Base-by-base conservation (phyloP, 37 sponge, comb jelly and placozoan species). In the Chondrilla cf. caribensis region DNA sequence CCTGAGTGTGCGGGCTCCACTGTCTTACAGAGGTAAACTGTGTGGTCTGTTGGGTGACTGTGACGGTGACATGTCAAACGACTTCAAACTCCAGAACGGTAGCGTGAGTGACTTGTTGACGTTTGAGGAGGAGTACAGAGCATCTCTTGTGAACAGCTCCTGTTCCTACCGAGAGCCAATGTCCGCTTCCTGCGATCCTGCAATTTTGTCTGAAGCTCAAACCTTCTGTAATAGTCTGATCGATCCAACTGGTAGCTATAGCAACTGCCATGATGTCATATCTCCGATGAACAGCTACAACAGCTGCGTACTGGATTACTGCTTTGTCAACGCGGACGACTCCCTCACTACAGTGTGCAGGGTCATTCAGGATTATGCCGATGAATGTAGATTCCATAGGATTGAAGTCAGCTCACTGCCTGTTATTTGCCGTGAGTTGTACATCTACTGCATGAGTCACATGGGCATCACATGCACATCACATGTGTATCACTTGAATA, bases 21-120 rank as follows among this genome's bases (percentile, higher is more conserved):
- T 37, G 38, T 29, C 31, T 18, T 70, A 70, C 71, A 70, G 71
- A 29, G 71, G 71, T 3, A 70, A 70, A 70, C 37, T 70, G 39
- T 70, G 71, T 36, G 71, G 71, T 70, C 38, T 70, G 39, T 8
- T 36, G 39, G 71, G 71, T 6, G 39, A 31, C 71, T 70, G 39
- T 38, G 39, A 70, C 39, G 71, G 71, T 19, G 39, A 70, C 28
- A 35, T 15, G 7, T 9, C 19, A 31, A 70, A 70, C 32, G 71
- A 70, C 71, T 70, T 37, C 39, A 22, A 19, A 37, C 39, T 70
- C 8, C 71, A 22, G 32, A 70, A 70, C 32, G 71, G 71, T 8
- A 37, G 7, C 8, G 71, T 70, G 9, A 18, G 8, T 19, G 39
- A 70, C 28, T 18, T 37, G 39, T 5, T 38, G 7, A 62, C 25